These are phyloP conservation scores for Anguilla obscura DNA, from an alignment of 2,797 vertebrate genomes.

Conservation along the genomic window DNA sequence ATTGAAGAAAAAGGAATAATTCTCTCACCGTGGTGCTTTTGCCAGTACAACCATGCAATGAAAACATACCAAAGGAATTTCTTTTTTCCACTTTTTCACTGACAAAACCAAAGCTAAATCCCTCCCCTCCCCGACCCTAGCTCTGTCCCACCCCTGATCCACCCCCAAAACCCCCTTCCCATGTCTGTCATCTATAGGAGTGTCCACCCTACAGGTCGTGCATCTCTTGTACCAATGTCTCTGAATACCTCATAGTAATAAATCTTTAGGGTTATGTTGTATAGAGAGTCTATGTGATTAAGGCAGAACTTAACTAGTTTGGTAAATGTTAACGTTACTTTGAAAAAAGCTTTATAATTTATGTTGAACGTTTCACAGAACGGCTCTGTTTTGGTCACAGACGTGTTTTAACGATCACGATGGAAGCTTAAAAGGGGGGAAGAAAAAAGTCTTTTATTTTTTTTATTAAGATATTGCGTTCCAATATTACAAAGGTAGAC, in stretches of 20 bases:
- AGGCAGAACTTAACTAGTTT: slow-evolving; percentile 91
- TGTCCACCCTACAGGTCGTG: slow-evolving; percentile 85
- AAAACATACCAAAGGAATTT: slow-evolving; percentile 97
- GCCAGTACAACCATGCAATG: slow-evolving; percentile 97
- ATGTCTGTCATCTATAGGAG: slow-evolving; percentile 66
- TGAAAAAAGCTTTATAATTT: slow-evolving; percentile 86
- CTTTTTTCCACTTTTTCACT: slow-evolving; percentile 84
- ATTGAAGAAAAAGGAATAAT: slow-evolving; percentile 88
- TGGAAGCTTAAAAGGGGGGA: slow-evolving; percentile 72
- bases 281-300: slow-evolving; percentile 93
- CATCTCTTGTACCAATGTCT: slow-evolving; percentile 91
- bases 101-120: slow-evolving; percentile 92
- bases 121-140: slow-evolving; percentile 53
- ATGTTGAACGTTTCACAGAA: slow-evolving; percentile 84
- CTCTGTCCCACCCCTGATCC: slow-evolving; percentile 64
- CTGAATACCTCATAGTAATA: slow-evolving; percentile 99
- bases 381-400: slow-evolving; percentile 79
- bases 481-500: slow-evolving; percentile 75
- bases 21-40: slow-evolving; percentile 97
- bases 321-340: slow-evolving; percentile 90
- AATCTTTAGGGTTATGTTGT: slow-evolving; percentile 94
- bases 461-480: slow-evolving; percentile 80
- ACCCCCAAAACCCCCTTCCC: slow-evolving; percentile 61
- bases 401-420: slow-evolving; percentile 81
- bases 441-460: slow-evolving; percentile 79